Conservation (phyloP, 2,888 invertebrate genomes). For the Clusia tigrina region DNA sequence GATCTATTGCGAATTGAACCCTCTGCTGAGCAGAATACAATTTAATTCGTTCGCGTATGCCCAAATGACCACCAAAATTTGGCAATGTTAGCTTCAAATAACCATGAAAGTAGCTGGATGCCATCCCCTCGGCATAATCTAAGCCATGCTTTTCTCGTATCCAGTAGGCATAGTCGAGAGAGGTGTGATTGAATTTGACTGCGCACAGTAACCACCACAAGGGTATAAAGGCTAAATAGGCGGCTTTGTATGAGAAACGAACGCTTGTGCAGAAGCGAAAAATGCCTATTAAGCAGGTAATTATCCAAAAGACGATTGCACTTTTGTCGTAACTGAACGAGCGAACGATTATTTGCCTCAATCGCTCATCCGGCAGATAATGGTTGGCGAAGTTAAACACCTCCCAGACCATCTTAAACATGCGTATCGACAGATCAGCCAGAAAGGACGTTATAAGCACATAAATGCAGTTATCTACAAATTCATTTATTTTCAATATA, state of each 20-base stretch:
- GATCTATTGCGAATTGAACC: constrained; percentile 49
- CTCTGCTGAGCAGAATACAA: constrained; percentile 45
- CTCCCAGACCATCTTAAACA: constrained; percentile 35
- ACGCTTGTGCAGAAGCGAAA: constrained; percentile 26
- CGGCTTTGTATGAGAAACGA: constrained; percentile 30
- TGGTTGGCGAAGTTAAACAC: constrained; percentile 31
- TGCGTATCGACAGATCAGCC: constrained; percentile 44
- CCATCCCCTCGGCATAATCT: constrained; percentile 60
- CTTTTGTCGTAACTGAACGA: constrained; percentile 32
- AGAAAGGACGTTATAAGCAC: constrained; percentile 28
- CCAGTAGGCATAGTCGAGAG: constrained; percentile 46
- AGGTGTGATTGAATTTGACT: constrained; percentile 35
- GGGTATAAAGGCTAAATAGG: constrained; percentile 36
- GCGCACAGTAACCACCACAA: constrained; percentile 44
- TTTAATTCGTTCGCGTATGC: constrained; percentile 48
- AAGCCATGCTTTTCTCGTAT: constrained; percentile 51
- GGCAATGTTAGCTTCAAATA: constrained; percentile 54
- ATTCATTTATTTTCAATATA: constrained; percentile 17
- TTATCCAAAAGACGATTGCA: constrained; percentile 23
- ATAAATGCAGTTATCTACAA: constrained; percentile 39
- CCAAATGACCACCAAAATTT: constrained; percentile 36
- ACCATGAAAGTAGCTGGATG: constrained; percentile 58
- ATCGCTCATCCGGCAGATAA: constrained; percentile 42
- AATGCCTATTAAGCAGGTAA: constrained; percentile 29
- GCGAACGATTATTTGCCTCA: constrained; percentile 37